Conservation (phyloP, 2,888 invertebrate genomes). For the Caprella mutica region DNA sequence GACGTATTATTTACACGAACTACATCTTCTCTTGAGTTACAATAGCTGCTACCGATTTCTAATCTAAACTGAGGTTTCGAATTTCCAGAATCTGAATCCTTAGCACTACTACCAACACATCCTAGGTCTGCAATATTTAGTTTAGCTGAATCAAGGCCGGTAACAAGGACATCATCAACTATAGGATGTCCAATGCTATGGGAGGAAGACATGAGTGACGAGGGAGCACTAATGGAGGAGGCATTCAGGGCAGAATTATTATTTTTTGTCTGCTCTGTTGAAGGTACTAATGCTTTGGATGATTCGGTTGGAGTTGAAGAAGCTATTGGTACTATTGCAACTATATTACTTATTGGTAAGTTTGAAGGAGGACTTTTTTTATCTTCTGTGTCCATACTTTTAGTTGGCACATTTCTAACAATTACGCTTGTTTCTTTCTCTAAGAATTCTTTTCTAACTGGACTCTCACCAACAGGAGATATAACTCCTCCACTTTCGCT, state of each 20-base stretch:
- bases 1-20: too few relatives aligned
- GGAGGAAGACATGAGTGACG: constrained; percentile 20
- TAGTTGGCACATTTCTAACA: background rate
- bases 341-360: constrained; percentile 5
- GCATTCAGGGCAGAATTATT: background rate
- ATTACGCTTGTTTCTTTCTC: background rate
- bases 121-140: constrained; percentile 84
- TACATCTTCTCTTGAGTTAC: too few relatives aligned
- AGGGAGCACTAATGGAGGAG: constrained; percentile 5
- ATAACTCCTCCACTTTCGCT: background rate
- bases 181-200: constrained; percentile 21
- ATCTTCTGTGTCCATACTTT: too few relatives aligned
- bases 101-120: constrained; percentile 43
- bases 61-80: too few relatives aligned
- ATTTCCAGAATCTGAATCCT: too few relatives aligned
- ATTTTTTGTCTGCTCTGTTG: too few relatives aligned
- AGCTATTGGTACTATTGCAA: constrained; percentile 24
- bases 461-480: constrained; percentile 1
- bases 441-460: background rate
- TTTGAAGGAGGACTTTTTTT: background rate
- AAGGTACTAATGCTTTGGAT: constrained; percentile 5
- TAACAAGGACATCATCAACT: constrained; percentile 49
- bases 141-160: constrained; percentile 72
- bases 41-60: too few relatives aligned
- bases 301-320: constrained; percentile 28